phyloP scores from a whole-genome alignment of 2,888 invertebrate species.

The Luffia ferchaultella region DNA sequence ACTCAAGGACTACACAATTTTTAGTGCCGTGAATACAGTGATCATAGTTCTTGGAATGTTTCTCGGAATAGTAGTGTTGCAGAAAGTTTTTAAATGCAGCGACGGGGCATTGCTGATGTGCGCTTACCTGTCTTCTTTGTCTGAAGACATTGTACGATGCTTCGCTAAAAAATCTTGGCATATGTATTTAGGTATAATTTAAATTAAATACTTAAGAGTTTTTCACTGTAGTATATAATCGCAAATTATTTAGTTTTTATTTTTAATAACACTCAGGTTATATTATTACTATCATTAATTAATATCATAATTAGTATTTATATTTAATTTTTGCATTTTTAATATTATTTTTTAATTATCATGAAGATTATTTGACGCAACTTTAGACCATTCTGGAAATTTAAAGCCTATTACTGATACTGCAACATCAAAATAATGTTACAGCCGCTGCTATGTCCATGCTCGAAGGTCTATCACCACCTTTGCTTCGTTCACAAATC shows the following conservation, averaged over 20 bases:
- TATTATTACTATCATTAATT: too few relatives aligned
- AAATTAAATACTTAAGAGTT: not conserved
- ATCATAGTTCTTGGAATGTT: conserved; percentile 12
- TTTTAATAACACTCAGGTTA: too few relatives aligned
- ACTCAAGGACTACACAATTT: conserved; percentile 13
- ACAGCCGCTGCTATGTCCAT: conserved; percentile 13
- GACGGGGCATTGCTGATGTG: conserved; percentile 12
- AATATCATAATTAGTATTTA: too few relatives aligned
- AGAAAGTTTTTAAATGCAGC: conserved; percentile 11
- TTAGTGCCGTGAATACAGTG: conserved; percentile 13
- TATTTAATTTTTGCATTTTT: not conserved
- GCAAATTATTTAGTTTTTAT: too few relatives aligned
- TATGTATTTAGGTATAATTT: conserved; percentile 14
- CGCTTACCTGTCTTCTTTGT: conserved; percentile 10
- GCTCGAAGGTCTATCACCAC: conserved; percentile 12
- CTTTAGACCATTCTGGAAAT: too few relatives aligned
- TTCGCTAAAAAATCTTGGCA: conserved; percentile 13
- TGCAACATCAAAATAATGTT: too few relatives aligned
- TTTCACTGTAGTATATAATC: not conserved
- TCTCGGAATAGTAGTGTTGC: conserved; percentile 13
- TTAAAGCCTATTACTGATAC: too few relatives aligned
- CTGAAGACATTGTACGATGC: conserved; percentile 9
- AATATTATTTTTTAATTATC: not conserved
- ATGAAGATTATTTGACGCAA: too few relatives aligned
- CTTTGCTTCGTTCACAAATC: conserved; percentile 15